Percentiles rank a stretch among this genome's conserved stretches.
These are phyloP conservation scores for Tachysurus fulvidraco DNA, from an alignment of 2,113 vertebrate genomes.

Conservation along the genomic window DNA sequence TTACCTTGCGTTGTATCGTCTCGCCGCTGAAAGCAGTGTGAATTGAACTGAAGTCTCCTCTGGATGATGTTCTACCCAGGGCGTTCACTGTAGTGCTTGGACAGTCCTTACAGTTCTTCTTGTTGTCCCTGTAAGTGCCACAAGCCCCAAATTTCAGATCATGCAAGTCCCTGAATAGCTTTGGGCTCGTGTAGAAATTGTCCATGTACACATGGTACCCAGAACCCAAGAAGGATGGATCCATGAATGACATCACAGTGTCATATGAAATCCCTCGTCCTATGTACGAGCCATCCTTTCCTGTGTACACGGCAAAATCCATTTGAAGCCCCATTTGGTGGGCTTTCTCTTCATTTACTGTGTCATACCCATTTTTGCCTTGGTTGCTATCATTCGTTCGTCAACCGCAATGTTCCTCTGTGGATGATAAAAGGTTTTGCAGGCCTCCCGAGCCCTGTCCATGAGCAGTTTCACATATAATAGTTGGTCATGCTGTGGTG, in stretches of 20 bases:
- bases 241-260: slow-evolving; percentile 21
- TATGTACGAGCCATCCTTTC: neutral
- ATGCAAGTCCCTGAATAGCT: slow-evolving; percentile 32
- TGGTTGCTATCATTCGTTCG: slow-evolving; percentile 17
- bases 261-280: slow-evolving; percentile 35
- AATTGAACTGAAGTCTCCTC: slow-evolving; percentile 36
- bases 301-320: slow-evolving; percentile 38
- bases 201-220: slow-evolving; percentile 28
- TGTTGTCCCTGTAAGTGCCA: neutral
- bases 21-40: slow-evolving; percentile 25
- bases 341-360: slow-evolving; percentile 36
- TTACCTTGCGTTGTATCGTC: slow-evolving; percentile 24
- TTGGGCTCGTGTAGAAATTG: slow-evolving; percentile 35
- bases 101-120: slow-evolving; percentile 4
- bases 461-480: slow-evolving; percentile 21
- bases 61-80: neutral
- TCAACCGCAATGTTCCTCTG: slow-evolving; percentile 14
- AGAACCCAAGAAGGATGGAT: slow-evolving; percentile 18
- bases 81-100: neutral
- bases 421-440: slow-evolving; percentile 24
- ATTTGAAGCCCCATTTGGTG: slow-evolving; percentile 30
- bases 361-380: neutral
- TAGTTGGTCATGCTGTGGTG: slow-evolving; percentile 16
- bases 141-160: neutral
- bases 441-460: neutral